Conservation (phyloP, 2,113 vertebrate species). For the Isurus oxyrinchus region DNA sequence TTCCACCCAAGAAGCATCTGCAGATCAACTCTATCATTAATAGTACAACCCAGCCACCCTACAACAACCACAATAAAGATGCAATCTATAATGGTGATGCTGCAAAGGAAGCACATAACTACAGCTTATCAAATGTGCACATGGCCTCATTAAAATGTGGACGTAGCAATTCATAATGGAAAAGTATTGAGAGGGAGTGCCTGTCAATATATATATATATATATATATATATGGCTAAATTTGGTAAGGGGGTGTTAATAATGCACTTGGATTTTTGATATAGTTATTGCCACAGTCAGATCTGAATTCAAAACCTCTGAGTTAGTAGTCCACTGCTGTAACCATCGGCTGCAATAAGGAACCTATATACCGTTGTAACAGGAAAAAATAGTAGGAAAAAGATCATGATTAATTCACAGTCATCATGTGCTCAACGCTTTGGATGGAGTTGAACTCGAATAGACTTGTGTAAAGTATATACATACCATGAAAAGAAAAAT, state of each 20-base stretch:
- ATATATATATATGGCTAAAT: not conserved
- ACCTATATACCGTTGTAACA: too few species aligned
- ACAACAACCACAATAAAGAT: too few species aligned
- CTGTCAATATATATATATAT: not conserved
- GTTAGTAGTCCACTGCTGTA: not conserved
- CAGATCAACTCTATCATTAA: too few species aligned
- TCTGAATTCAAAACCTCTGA: not conserved
- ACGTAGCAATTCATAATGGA: not conserved
- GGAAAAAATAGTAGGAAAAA: not conserved
- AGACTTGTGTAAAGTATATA: constrained; percentile 1
- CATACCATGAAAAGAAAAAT: constrained; percentile 21
- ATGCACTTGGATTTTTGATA: not conserved
- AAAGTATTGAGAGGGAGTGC: not conserved
- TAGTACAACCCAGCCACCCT: too few species aligned
- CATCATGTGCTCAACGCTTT: not conserved
- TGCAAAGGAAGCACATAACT: not conserved
- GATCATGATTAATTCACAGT: not conserved
- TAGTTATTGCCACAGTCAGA: not conserved
- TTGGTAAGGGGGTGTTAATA: not conserved
- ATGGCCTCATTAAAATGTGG: not conserved
- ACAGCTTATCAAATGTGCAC: not conserved
- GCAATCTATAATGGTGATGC: not conserved
- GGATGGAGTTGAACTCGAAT: not conserved
- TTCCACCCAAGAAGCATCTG: too few species aligned
- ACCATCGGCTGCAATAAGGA: not conserved